Percentiles rank a stretch among this genome's conserved stretches.
phyloP scores from a whole-genome alignment of 2,113 vertebrate genomes.

The Pluvianellus socialis region DNA sequence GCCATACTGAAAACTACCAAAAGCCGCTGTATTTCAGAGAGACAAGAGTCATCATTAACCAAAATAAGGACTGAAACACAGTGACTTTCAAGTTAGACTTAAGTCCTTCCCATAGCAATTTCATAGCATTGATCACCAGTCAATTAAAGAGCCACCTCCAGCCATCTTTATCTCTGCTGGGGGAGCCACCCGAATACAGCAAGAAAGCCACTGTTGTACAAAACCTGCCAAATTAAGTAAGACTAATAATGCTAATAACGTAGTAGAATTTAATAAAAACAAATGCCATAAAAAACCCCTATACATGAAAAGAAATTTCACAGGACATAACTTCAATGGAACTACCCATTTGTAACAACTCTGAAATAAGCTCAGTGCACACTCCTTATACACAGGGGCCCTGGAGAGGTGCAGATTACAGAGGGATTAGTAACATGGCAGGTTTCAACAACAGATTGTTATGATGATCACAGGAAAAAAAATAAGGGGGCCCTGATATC shows the following conservation, averaged over 20 bases:
- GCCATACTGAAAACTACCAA: not conserved
- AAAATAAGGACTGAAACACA: not conserved
- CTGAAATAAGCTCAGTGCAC: not conserved
- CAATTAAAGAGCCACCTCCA: not conserved
- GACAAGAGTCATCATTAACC: not conserved
- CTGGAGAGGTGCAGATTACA: not conserved
- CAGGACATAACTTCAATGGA: not conserved
- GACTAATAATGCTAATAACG: fast-evolving
- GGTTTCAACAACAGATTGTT: not conserved
- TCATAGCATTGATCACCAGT: not conserved
- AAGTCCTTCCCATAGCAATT: not conserved
- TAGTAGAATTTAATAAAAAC: not conserved
- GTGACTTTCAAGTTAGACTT: not conserved
- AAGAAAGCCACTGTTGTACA: not conserved
- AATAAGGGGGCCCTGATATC: not conserved
- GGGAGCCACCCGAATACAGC: not conserved
- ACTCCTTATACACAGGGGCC: not conserved
- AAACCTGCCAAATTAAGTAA: not conserved
- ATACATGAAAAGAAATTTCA: not conserved
- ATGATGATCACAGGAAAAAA: not conserved
- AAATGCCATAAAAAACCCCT: not conserved
- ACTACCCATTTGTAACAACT: not conserved
- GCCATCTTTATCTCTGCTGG: not conserved
- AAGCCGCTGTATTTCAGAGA: not conserved
- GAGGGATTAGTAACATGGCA: not conserved